Base-by-base conservation (phyloP, 64 coral and sea anemone species). In the Stichodactyla helianthus region DNA sequence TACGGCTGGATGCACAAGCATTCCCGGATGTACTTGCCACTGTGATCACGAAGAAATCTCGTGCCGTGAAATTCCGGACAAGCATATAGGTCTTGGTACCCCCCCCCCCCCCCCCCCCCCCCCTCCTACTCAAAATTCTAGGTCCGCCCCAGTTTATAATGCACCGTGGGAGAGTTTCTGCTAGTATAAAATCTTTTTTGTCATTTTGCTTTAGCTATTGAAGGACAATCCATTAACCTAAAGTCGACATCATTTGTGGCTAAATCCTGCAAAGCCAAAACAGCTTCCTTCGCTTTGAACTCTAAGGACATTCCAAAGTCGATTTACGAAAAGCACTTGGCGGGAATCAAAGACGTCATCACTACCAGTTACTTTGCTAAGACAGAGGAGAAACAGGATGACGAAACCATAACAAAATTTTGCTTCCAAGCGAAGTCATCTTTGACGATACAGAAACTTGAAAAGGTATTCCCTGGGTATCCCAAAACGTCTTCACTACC, bases 271-370 rank as follows among this genome's bases (percentile, higher is more conserved):
- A 26, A 84, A 59, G 44, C 82, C 19, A 56, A 54, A 16, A 84
- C 82, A 17, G 82, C 52, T 17, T 20, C 22, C 3, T 84, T 84
- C 82, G 82, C 82, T 59, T 31, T 31, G 77, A 84, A 84, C 27
- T 56, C 44, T 52, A 84, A 84, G 20, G 82, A 84, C 82, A 84
- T 84, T 59, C 82, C 82, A 6, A 28, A 35, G 9, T 84, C 82
- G 11, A 84, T 84, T 54, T 84, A 51, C 56, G 53, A 56, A 19
- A 51, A 51, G n/a, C 20, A 25, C 4, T 59, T 84, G 23, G 52
- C 27, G 53, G 50, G 22, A 12, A n/a, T 84, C 18, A 55, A 52
- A 7, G 56, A n/a, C 82, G 26, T 59, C 56, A 54, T 84, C 56
- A 54, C 27, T 14, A 84, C 82, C 44, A 84, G 82, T 18, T 84